Evolutionary conservation across 2,888 invertebrate species (phyloP).

Genomic region (Psococerastis gibbosa): DNA sequence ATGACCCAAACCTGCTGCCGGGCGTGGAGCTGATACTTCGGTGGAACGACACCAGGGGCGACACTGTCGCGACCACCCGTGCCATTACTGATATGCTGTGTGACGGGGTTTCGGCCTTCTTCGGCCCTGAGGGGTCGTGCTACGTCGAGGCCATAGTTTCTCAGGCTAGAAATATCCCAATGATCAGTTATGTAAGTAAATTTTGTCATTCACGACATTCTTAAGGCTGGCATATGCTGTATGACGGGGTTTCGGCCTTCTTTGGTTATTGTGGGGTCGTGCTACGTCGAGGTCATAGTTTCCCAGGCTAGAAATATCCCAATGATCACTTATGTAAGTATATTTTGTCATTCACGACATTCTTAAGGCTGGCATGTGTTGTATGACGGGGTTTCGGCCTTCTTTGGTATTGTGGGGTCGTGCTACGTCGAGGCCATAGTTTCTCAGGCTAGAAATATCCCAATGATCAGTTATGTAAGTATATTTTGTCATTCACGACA

Average conservation of each 20-base stretch:
- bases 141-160: slow-evolving; percentile 88
- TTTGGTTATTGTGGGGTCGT: slow-evolving; percentile 91
- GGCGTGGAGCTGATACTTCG: slow-evolving; percentile 49
- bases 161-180: slow-evolving; percentile 83
- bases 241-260: slow-evolving; percentile 74
- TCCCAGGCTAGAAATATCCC: slow-evolving; percentile 86
- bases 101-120: slow-evolving; percentile 74
- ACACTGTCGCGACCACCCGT: slow-evolving; percentile 63
- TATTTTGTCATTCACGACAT: no score
- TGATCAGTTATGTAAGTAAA: slow-evolving; percentile 88
- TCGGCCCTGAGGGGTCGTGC: slow-evolving; percentile 89
- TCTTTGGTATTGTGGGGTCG: slow-evolving; percentile 92
- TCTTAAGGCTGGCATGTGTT: no score
- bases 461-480: slow-evolving; percentile 95
- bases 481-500: no score
- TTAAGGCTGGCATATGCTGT: no score
- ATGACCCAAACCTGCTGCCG: slow-evolving; percentile 44
- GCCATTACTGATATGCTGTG: slow-evolving; percentile 83
- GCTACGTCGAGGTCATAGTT: slow-evolving; percentile 86
- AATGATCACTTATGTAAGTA: slow-evolving; percentile 94
- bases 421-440: slow-evolving; percentile 91
- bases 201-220: no score
- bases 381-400: slow-evolving; percentile 71
- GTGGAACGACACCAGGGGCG: slow-evolving; percentile 74
- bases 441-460: slow-evolving; percentile 81